Evolutionary conservation across 2,113 vertebrate species (phyloP).

Genomic region (Procavia capensis): DNA sequence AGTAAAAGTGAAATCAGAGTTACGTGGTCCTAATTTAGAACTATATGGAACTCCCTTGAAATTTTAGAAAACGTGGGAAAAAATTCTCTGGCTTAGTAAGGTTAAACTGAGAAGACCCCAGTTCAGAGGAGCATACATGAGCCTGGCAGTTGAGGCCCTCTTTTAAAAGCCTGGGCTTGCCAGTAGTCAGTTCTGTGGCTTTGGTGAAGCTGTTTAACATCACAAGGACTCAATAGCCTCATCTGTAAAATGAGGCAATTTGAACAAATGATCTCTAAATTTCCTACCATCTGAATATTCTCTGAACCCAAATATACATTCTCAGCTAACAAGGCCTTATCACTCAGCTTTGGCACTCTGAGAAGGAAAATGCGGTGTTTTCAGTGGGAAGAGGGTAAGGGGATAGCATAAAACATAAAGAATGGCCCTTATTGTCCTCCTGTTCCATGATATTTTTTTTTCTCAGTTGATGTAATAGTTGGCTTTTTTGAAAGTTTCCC

Average conservation of each 20-base stretch:
- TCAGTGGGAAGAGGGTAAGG: conserved; percentile 42
- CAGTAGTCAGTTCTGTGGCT: neutral
- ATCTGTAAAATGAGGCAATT: conserved; percentile 21
- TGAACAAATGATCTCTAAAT: conserved; percentile 26
- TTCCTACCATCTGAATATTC: neutral
- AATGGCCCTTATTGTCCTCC: conserved; percentile 56
- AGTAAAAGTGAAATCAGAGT: neutral
- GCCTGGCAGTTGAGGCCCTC: neutral
- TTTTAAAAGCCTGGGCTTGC: neutral
- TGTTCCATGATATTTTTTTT: conserved; percentile 64
- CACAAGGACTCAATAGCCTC: neutral
- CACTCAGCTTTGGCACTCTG: conserved; percentile 37
- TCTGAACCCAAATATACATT: neutral
- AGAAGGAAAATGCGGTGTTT: conserved; percentile 34
- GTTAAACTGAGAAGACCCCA: conserved; percentile 3
- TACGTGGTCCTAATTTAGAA: neutral
- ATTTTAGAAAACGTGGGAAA: conserved; percentile 1
- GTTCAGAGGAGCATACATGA: neutral
- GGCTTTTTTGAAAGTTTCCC: conserved; percentile 73
- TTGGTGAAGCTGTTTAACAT: neutral
- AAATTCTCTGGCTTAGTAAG: neutral
- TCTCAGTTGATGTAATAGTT: conserved; percentile 76
- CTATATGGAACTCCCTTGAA: conserved; percentile 14
- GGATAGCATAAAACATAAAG: conserved; percentile 55
- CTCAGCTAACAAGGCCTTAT: conserved; percentile 28